Base-by-base conservation (phyloP, 2,113 vertebrate species). In the Ellobius talpinus region DNA sequence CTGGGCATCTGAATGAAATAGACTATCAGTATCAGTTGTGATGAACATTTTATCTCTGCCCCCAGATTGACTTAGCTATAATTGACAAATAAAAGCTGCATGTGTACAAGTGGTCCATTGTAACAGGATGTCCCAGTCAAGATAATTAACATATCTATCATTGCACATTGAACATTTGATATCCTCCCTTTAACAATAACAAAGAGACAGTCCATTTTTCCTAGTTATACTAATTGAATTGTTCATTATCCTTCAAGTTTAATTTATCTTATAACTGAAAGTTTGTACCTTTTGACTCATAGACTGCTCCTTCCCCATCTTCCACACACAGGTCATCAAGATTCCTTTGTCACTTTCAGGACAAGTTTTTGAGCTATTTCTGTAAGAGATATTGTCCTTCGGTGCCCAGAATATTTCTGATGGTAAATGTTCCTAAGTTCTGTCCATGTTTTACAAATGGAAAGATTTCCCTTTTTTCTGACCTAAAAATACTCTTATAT, bases 241-340 rank as follows among this genome's bases (percentile, higher is more conserved):
- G 7, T 76, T 77, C 24, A 81, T 47, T 55, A 58, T 17, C 39
- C 58, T 3, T 19, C 72, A 36, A n/a, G 13, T 2, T 42, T n/a
- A 36, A 78, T 76, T 61, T 10, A 77, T 84, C 33, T 42, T 52
- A 14, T 19, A 93, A 36, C n/a, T 66, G 29, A 26, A 50, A 77
- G 29, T 50, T 50, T 39, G 1, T 55, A 29, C 42, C 5, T 23
- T 72, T 52, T 76, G 50, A 50, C 23, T 42, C 5, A 7, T 23
- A 45, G 11, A 9, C 6, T 23, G 4, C 2, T 0, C 9, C 1
- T 58, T 7, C 8, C 7, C 31, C n/a, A n/a, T 9, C 4, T 13
- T 58, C 21, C 24, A 84, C 58, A 26, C 31, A 89, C 39, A 84
- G 3, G 23, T 82, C 73, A 31, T 47, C 23, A 82, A 29, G n/a